Evolutionary conservation across 2,113 vertebrate genomes (phyloP).

Genomic region (Anarhynchus alexandrinus): DNA sequence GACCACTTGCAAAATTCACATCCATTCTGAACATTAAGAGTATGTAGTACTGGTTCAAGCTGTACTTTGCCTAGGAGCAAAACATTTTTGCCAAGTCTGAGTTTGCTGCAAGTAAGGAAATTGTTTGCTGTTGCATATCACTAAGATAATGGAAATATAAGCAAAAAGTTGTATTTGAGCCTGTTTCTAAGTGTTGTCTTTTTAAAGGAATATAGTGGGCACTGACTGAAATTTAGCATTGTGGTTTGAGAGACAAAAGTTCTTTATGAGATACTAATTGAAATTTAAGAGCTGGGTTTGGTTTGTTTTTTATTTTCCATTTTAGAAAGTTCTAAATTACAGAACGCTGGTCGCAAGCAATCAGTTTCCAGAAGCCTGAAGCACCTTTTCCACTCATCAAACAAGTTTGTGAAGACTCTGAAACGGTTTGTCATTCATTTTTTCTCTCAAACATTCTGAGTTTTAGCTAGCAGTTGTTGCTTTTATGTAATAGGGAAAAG

Average conservation of each 20-base stretch:
- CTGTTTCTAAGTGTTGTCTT: neutral
- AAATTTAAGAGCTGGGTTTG: neutral
- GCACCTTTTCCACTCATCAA: slow-evolving; percentile 96
- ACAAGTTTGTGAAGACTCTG: slow-evolving; percentile 96
- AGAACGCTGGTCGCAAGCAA: slow-evolving; percentile 92
- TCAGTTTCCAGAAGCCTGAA: slow-evolving; percentile 95
- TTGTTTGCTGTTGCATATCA: neutral
- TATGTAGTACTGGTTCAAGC: neutral
- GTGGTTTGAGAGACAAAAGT: neutral
- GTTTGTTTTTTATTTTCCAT: slow-evolving; percentile 25
- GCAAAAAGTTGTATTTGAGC: neutral
- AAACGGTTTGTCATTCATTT: slow-evolving; percentile 82
- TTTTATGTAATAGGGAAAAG: neutral
- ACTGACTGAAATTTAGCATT: neutral
- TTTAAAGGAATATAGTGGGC: neutral
- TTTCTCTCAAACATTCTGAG: neutral
- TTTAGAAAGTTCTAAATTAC: slow-evolving; percentile 87
- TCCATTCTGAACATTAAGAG: neutral
- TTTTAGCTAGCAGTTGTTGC: neutral
- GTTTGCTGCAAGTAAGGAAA: neutral
- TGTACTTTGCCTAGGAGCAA: neutral
- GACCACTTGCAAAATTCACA: neutral
- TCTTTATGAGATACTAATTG: neutral
- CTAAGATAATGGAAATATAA: neutral
- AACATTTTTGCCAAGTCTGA: neutral